Evolutionary conservation across 2,797 vertebrate species (phyloP), one percentile per base, ranked within the genome.

Genomic region (Gephyroberyx darwinii): DNA sequence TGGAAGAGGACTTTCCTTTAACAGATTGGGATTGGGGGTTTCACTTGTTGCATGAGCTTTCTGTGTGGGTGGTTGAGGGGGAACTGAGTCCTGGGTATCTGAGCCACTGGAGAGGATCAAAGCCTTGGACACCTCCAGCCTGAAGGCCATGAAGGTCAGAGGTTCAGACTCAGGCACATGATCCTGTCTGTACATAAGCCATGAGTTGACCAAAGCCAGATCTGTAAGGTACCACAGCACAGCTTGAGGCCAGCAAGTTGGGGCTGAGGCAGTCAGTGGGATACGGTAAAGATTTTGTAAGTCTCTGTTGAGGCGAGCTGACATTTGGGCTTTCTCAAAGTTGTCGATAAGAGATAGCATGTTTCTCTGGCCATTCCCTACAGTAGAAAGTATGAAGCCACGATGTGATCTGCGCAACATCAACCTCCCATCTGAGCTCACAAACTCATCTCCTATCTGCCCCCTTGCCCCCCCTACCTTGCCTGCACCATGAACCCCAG

Each of bases 211-310:
- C 79, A 95, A 83, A 67, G 93, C 94, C 65, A 92, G 78, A 81
- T 95, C 93, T 0, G 88, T 88, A 10, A 94, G 87, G 83, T 92
- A 92, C 94, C 94, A 95, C 45, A 95, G 92, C 65, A 95, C 93
- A 0, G 90, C 89, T 58, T 92, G 93, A 14, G 93, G 93, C 93
- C 94, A 95, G 78, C 89, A 80, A 43, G 80, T 69, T 4, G 90
- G 83, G 8, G 89, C 75, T 0, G 89, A 75, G 41, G 75, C 84
- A 2, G 89, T 87, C 59, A 90, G 81, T 0, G 93, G 92, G 17
- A 90, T 94, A 1, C 86, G 82, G 83, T 95, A 95, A 63, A 95
- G 90, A 63, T 74, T 87, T 61, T 84, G 86, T 58, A 95, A 83
- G 69, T 94, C 92, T 82, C 90, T 85, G 86, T 90, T 91, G 50